These are phyloP conservation scores for Toxotes chatareus DNA, from an alignment of 2,113 vertebrate species.

Conservation along the genomic window DNA sequence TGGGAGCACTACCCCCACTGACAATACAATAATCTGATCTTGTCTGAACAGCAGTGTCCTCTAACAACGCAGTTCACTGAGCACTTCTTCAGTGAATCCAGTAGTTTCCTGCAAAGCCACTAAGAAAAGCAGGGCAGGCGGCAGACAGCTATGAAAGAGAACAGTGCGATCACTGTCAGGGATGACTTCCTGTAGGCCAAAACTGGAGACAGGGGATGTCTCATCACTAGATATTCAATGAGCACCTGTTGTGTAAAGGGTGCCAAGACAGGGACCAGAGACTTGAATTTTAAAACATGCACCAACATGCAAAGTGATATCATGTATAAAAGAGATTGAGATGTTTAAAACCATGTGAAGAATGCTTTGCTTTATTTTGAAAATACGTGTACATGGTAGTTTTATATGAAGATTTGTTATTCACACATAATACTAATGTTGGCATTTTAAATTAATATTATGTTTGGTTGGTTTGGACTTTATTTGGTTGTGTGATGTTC, in stretches of 20 bases:
- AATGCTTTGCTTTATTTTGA: constrained; percentile 5
- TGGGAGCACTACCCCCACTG: neutral
- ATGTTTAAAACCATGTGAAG: constrained; percentile 7
- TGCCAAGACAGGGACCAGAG: constrained; percentile 71
- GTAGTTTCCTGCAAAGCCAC: constrained; percentile 54
- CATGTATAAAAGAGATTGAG: constrained; percentile 18
- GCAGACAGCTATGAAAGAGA: constrained; percentile 68
- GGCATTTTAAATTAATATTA: constrained; percentile 26
- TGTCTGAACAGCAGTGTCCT: constrained; percentile 5
- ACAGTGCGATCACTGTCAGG: constrained; percentile 70
- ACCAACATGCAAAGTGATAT: neutral
- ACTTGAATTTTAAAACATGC: constrained; percentile 69
- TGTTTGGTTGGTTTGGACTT: neutral
- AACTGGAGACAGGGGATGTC: constrained; percentile 66
- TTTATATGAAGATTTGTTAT: neutral
- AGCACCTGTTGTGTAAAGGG: constrained; percentile 76
- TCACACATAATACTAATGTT: neutral
- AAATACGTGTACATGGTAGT: neutral
- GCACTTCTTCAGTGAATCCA: constrained; percentile 19
- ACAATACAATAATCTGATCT: constrained; percentile 37
- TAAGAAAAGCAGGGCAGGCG: constrained; percentile 49
- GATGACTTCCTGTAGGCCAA: constrained; percentile 52
- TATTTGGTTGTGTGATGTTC: neutral
- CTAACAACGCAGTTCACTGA: constrained; percentile 41
- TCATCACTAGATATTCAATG: constrained; percentile 75